Percentiles rank a stretch among this genome's conserved stretches.
Evolutionary conservation across 2,888 invertebrate genomes (phyloP).

Genomic region (Sesamia inferens): DNA sequence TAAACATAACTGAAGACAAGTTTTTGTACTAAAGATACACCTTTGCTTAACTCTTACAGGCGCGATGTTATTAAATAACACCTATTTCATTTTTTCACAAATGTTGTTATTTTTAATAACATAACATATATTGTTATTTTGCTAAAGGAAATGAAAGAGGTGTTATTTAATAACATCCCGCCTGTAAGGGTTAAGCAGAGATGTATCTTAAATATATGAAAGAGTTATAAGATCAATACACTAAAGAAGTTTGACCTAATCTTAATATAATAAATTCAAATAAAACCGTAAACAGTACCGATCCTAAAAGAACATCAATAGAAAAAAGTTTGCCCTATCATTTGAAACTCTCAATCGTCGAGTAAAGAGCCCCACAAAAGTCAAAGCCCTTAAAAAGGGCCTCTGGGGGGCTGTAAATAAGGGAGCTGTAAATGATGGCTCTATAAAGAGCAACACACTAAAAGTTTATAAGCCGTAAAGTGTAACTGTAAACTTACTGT

Average conservation of each 20-base stretch:
- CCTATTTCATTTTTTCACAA: no score
- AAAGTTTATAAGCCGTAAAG: constrained; percentile 70
- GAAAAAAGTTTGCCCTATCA: constrained; percentile 43
- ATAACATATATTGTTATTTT: no score
- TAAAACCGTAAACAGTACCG: constrained; percentile 17
- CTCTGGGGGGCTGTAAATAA: constrained; percentile 50
- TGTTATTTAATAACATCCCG: no score
- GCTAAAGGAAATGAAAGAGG: no score
- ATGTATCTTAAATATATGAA: not conserved
- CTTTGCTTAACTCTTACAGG: not conserved
- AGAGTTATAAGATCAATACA: not conserved
- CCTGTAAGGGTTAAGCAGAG: no score
- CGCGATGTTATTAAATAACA: not conserved
- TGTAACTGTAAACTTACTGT: constrained; percentile 64
- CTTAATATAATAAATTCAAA: constrained; percentile 2
- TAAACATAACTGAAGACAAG: not conserved
- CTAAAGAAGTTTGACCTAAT: not conserved
- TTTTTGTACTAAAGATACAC: not conserved
- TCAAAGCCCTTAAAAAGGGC: constrained; percentile 53
- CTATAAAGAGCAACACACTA: constrained; percentile 64
- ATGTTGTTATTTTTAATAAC: no score
- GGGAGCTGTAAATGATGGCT: constrained; percentile 52
- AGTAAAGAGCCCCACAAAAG: constrained; percentile 55
- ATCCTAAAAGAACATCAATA: constrained; percentile 31
- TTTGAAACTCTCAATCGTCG: constrained; percentile 51